Percentiles rank a stretch among this genome's conserved stretches.
phyloP scores from a whole-genome alignment of 2,797 vertebrate species.

The Trematomus bernacchii region DNA sequence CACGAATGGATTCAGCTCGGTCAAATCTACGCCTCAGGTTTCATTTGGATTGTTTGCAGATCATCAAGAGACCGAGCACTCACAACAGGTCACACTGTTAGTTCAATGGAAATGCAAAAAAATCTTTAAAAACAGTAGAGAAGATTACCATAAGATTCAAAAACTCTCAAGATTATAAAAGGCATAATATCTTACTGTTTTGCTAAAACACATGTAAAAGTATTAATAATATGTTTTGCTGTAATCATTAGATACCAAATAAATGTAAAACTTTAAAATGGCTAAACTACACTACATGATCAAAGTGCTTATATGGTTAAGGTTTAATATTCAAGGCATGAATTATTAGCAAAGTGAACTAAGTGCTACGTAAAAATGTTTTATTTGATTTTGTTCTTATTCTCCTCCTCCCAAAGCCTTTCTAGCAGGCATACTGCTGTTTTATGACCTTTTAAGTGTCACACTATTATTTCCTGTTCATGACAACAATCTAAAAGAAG shows the following conservation, averaged over 20 bases:
- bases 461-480: not conserved
- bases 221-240: not conserved
- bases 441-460: not conserved
- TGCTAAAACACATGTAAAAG: not conserved
- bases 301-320: not conserved
- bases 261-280: not conserved
- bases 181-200: not conserved
- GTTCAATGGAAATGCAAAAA: no score
- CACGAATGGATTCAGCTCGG: not conserved
- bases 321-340: not conserved
- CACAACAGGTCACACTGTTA: no score
- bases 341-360: slow-evolving; percentile 22
- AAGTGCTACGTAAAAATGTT: not conserved
- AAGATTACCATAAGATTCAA: not conserved
- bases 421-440: not conserved
- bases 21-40: not conserved
- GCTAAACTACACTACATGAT: not conserved
- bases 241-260: not conserved
- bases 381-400: no score
- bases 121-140: no score
- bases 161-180: not conserved
- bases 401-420: not conserved
- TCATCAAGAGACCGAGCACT: not conserved
- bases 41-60: not conserved
- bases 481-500: not conserved